Percentiles rank a stretch among this genome's conserved stretches.
Conservation (phyloP, 2,113 vertebrate species). For the Lepisosteus osseus region DNA sequence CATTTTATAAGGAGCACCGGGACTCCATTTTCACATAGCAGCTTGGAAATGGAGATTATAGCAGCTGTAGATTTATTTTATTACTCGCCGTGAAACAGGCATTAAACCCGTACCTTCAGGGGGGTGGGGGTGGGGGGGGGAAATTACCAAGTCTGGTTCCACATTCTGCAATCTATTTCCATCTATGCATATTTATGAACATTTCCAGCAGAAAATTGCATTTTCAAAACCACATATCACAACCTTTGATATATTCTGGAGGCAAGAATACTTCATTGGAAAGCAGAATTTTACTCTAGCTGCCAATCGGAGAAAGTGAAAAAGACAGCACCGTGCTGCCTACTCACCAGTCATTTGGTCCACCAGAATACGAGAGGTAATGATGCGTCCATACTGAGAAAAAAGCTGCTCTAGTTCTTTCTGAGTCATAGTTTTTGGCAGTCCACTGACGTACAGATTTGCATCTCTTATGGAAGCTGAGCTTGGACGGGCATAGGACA, state of each 20-base stretch:
- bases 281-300: conserved; percentile 39
- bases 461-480: conserved; percentile 98
- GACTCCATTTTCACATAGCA: conserved; percentile 46
- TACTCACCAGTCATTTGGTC: conserved; percentile 97
- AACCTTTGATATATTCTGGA: conserved; percentile 57
- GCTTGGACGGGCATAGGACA: conserved; percentile 95
- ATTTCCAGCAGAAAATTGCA: conserved; percentile 64
- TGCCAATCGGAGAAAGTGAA: conserved; percentile 12
- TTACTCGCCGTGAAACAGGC: conserved; percentile 67
- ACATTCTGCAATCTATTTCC: conserved; percentile 63
- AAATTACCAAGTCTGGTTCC: conserved; percentile 60
- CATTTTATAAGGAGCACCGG: conserved; percentile 45
- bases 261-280: conserved; percentile 23
- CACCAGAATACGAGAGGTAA: conserved; percentile 96
- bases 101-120: conserved; percentile 66
- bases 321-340: conserved; percentile 13
- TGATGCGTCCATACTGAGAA: conserved; percentile 95
- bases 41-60: conserved; percentile 65
- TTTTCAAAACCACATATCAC: conserved; percentile 63
- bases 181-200: conserved; percentile 77
- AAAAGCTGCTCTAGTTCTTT: conserved; percentile 97
- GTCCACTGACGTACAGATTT: conserved; percentile 94
- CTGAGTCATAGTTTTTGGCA: conserved; percentile 96
- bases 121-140: conserved; percentile 41
- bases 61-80: conserved; percentile 67